phyloP scores from a whole-genome alignment of 1,140 invertebrate species.

The Drosophila lini region DNA sequence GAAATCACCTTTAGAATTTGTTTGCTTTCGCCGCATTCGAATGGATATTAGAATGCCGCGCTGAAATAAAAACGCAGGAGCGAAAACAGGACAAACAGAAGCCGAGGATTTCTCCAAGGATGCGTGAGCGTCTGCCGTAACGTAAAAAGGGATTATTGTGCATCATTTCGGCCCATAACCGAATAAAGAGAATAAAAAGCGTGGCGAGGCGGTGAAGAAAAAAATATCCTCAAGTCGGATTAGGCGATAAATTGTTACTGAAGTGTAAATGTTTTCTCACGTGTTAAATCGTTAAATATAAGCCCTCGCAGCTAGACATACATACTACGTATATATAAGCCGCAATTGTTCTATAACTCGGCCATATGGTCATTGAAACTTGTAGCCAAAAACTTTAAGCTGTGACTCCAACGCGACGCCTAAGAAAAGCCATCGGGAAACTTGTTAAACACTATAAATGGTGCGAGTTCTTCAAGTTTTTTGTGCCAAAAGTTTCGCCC shows the following conservation, averaged over 20 bases:
- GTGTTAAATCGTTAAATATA: slow-evolving; percentile 58
- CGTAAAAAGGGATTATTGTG: slow-evolving; percentile 78
- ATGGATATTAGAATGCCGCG: slow-evolving; percentile 53
- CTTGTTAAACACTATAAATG: slow-evolving; percentile 57
- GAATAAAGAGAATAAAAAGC: slow-evolving; percentile 16
- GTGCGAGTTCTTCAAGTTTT: slow-evolving; percentile 35
- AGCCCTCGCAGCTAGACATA: slow-evolving; percentile 1
- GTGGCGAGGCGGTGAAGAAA: slow-evolving; percentile 16
- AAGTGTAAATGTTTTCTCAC: slow-evolving; percentile 68
- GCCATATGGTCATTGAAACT: slow-evolving; percentile 46
- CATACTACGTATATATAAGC: background rate
- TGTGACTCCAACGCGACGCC: slow-evolving; percentile 2
- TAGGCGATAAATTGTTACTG: slow-evolving; percentile 71
- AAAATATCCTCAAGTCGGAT: slow-evolving; percentile 61
- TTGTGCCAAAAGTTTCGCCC: slow-evolving; percentile 58
- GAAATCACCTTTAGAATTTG: slow-evolving; percentile 71
- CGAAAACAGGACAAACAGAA: slow-evolving; percentile 26
- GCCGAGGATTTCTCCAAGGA: slow-evolving; percentile 50
- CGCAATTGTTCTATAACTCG: slow-evolving; percentile 16
- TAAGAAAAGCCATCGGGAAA: slow-evolving; percentile 37
- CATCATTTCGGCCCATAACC: slow-evolving; percentile 28
- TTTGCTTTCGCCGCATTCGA: slow-evolving; percentile 59
- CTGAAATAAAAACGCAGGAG: slow-evolving; percentile 14
- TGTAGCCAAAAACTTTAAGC: slow-evolving; percentile 36
- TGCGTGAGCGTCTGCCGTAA: slow-evolving; percentile 43